Percentiles rank a stretch among this genome's conserved stretches.
These are phyloP conservation scores for Adrianichthys oophorus DNA, from an alignment of 2,797 vertebrate species.

Conservation along the genomic window DNA sequence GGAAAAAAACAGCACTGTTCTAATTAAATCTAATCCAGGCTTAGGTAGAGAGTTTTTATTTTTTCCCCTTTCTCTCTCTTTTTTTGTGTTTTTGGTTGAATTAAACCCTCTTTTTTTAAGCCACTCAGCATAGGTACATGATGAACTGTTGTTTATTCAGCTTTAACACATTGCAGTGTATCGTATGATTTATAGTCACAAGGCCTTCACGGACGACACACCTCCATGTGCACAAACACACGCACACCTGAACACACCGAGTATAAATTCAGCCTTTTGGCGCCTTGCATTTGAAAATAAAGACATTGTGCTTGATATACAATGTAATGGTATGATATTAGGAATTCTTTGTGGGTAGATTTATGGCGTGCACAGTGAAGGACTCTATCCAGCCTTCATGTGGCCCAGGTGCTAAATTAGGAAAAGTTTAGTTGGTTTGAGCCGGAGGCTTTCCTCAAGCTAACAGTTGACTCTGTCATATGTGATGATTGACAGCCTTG, in stretches of 20 bases:
- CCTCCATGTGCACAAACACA: slow-evolving; percentile 10
- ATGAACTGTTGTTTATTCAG: slow-evolving; percentile 61
- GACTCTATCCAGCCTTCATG: slow-evolving; percentile 1
- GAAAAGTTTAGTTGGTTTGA: slow-evolving; percentile 8
- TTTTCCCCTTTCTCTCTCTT: not conserved
- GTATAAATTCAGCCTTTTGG: slow-evolving; percentile 20
- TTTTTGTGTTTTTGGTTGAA: not conserved
- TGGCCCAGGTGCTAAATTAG: slow-evolving; percentile 28
- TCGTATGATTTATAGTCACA: slow-evolving; percentile 54
- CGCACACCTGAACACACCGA: slow-evolving; percentile 9
- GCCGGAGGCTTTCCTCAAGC: not conserved
- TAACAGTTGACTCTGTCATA: too few relatives aligned
- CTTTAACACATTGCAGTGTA: slow-evolving; percentile 54
- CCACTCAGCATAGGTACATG: slow-evolving; percentile 34
- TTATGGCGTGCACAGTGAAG: slow-evolving; percentile 1
- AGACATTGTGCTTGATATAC: slow-evolving; percentile 13
- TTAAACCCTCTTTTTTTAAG: slow-evolving; percentile 29
- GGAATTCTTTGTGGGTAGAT: too few relatives aligned
- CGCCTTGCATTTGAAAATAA: slow-evolving; percentile 18
- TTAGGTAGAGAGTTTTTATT: slow-evolving; percentile 38
- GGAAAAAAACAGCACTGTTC: slow-evolving; percentile 35
- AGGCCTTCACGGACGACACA: slow-evolving; percentile 42
- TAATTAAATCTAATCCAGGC: slow-evolving; percentile 56
- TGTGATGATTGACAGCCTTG: too few relatives aligned
- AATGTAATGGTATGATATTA: not conserved